These are phyloP conservation scores for Zeugodacus cucurbitae DNA, from an alignment of 1,140 invertebrate genomes.

Conservation along the genomic window DNA sequence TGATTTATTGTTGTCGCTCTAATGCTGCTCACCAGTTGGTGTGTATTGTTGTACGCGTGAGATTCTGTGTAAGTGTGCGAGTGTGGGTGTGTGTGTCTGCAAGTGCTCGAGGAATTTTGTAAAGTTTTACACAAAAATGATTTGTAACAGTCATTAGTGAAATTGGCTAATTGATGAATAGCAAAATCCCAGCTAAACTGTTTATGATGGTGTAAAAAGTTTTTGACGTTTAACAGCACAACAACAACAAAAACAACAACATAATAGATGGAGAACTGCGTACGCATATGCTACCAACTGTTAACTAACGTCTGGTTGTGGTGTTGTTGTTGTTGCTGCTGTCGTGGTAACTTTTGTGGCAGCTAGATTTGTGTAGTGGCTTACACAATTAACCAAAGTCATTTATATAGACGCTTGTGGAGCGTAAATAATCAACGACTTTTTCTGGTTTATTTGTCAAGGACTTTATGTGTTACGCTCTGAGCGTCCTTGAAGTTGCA, in stretches of 20 bases:
- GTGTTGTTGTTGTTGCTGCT: neutral
- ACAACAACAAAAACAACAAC: neutral
- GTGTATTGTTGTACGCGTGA: neutral
- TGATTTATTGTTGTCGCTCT: neutral
- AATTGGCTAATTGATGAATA: constrained; percentile 43
- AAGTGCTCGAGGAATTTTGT: neutral
- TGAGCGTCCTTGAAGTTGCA: no score
- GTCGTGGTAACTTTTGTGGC: neutral
- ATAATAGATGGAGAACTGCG: neutral
- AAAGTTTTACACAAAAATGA: constrained; percentile 40
- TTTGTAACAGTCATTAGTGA: constrained; percentile 43
- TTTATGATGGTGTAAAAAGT: constrained; percentile 29
- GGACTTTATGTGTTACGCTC: neutral
- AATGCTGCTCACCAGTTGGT: neutral
- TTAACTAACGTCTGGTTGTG: neutral
- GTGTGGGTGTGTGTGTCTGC: neutral
- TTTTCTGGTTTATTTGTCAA: neutral
- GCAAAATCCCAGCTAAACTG: constrained; percentile 28
- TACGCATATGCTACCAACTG: neutral
- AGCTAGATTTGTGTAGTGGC: constrained; percentile 21
- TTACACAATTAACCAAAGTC: neutral
- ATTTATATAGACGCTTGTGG: neutral
- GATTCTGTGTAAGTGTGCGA: neutral
- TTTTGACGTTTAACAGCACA: constrained; percentile 15
- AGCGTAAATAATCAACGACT: neutral